Evolutionary conservation across 2,797 vertebrate genomes (phyloP).

Genomic region (Dallia pectoralis): DNA sequence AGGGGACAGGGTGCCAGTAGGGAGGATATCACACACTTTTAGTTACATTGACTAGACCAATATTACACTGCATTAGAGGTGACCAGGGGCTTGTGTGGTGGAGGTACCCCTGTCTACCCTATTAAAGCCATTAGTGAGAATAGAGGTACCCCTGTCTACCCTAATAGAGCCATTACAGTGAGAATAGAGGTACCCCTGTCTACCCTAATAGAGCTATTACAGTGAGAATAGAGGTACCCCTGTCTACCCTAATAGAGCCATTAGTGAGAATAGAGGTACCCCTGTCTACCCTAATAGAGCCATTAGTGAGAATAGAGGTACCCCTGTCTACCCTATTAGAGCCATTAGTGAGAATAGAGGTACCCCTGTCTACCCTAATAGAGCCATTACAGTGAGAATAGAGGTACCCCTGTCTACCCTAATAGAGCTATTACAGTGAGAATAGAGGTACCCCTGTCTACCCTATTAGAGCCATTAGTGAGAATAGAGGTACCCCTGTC

Average conservation of each 20-base stretch:
- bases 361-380: constrained; percentile 21
- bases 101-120: background rate
- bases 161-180: constrained; percentile 39
- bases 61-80: constrained; percentile 40
- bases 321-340: constrained; percentile 21
- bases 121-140: constrained; percentile 41
- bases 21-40: constrained; percentile 20
- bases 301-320: too few relatives aligned
- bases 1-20: background rate
- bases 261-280: too few relatives aligned
- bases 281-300: constrained; percentile 26
- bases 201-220: constrained; percentile 33
- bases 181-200: too few relatives aligned
- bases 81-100: background rate
- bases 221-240: too few relatives aligned
- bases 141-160: background rate
- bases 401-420: constrained; percentile 1
- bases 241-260: constrained; percentile 27
- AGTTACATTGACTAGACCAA: constrained; percentile 37
- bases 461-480: constrained; percentile 36
- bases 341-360: too few relatives aligned
- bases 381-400: constrained; percentile 38
- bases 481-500: too few relatives aligned
- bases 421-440: constrained; percentile 41
- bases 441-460: background rate